Evolutionary conservation across 2,113 vertebrate species (phyloP), one percentile per base, ranked within the genome.

Genomic region (Pseudonaja textilis): DNA sequence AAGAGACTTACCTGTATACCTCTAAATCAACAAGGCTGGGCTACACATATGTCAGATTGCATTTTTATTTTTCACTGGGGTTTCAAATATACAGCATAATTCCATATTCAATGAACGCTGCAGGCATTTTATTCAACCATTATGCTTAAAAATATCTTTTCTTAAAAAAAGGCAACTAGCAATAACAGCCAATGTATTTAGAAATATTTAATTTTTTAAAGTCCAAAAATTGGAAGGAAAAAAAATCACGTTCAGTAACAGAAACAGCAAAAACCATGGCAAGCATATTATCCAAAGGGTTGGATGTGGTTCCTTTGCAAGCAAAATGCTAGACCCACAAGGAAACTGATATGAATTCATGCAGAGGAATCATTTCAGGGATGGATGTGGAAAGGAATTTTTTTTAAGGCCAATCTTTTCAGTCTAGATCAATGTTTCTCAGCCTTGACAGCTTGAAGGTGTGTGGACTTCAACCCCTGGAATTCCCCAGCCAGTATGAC

Each of bases 291-390:
- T 45, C 12, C 88, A 47, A 61, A 25, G 7, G 5, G n/a, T 39
- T 89, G n/a, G 88, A 2, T 55, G 34, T 25, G 34, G 23, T 3
- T 52, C 1, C 14, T 69, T 23, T 45, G 22, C 16, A 22, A 29
- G 18, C 0, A n/a, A 59, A 59, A 25, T 34, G 6, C 3, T 14
- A 61, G 56, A 26, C 3, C 42, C 59, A 69, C 29, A 47, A 47
- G 42, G 26, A 64, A 12, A 20, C 14, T 50, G 47, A 29, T 64
- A 90, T 59, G 11, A 47, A 89, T 47, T 61, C 25, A 93, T 93
- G 6, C 47, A 47, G 61, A 56, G 92, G 34, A n/a, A 92, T 74
- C 93, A 85, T 91, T 89, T 90, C 86, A 88, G 50, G 92, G 85
- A 52, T 50, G 56, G 39, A 22, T 5, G 90, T 55, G 87, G 47